Base-by-base conservation (phyloP, 2,797 vertebrate genomes). In the Choloepus didactylus region DNA sequence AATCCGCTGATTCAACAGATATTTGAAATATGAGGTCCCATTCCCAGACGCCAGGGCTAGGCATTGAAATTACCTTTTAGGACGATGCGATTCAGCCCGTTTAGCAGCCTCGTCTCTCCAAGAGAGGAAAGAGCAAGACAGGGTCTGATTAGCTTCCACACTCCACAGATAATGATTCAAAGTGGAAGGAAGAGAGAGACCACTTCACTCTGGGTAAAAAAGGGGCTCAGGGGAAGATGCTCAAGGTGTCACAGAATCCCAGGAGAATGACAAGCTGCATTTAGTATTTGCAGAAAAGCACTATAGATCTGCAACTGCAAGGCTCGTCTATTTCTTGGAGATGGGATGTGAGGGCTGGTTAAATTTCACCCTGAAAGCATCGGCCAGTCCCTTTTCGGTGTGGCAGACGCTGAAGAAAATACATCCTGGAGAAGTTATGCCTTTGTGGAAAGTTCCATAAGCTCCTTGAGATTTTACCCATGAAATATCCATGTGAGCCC, bases 261-360 rank as follows among this genome's bases (percentile, higher is more conserved):
- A 2, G 7, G n/a, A 66, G 5, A 18, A 7, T n/a, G n/a, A 16
- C 31, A n/a, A n/a, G 64, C 12, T n/a, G 15, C 64, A 66, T 31
- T 66, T n/a, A 15, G 25, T 14, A 23, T 54, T 77, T 66, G 21
- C 1, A 5, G 46, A 14, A 25, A n/a, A 12, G 14, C 29, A 4
- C 27, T 1, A 1, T 9, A 14, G 14, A 19, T 4, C 3, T 9
- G 2, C 59, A 10, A 51, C 18, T 51, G 3, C 60, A 14, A 9
- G 0, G 0, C 0, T 4, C 51, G 3, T 12, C 29, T 2, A 0
- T 19, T 15, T 41, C 44, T 15, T 1, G 3, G 6, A 0, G 25
- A 18, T 9, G 21, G n/a, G 21, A 11, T 18, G 1, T 10, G n/a
- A 41, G 27, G 12, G 6, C 10, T 2, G 44, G 11, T 23, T 11